Evolutionary conservation across 2,797 vertebrate genomes (phyloP), one percentile per base, ranked within the genome.

Genomic region (Chaunax sp.): DNA sequence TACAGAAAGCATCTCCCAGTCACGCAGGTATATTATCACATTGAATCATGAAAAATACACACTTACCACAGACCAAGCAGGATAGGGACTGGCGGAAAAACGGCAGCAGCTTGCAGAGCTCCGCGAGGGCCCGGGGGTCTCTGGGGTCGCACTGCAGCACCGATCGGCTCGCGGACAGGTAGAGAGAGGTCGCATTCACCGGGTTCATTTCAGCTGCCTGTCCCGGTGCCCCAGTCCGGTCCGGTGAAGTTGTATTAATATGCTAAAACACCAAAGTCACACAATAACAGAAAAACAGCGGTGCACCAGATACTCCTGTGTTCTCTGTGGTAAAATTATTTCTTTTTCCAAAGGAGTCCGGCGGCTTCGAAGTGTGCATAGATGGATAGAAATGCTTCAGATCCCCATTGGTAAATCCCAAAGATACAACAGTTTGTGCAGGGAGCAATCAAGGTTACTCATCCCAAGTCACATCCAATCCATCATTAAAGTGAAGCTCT

Each of bases 71-170:
- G 75, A 97, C 97, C 77, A 97, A 92, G 92, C 97, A 99, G 91
- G 96, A 97, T 81, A 99, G 95, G 30, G 97, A 98, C 94, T 98
- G 97, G 70, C 97, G 93, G 95, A 98, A 98, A 88, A 97, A 99
- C 59, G 97, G 97, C 91, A 99, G 90, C 78, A 98, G 95, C 92
- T 94, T 95, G 95, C 95, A 96, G 89, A 99, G 96, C 93, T 99
- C 97, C 69, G 96, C 93, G 25, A 97, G 94, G 80, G 96, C 95
- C 94, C 96, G 95, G 78, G 97, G 96, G 91, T 99, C 97, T 92
- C 95, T 94, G 85, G 97, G 95, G 92, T 98, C 96, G 94, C 98
- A 97, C 95, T 96, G 97, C 95, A 99, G 95, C 95, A 97, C 96
- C 90, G 96, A 97, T 59, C 97, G 97, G 93, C 96, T 98, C 91